These are phyloP conservation scores for Motacilla alba DNA, from an alignment of 2,113 vertebrate species.

Conservation along the genomic window DNA sequence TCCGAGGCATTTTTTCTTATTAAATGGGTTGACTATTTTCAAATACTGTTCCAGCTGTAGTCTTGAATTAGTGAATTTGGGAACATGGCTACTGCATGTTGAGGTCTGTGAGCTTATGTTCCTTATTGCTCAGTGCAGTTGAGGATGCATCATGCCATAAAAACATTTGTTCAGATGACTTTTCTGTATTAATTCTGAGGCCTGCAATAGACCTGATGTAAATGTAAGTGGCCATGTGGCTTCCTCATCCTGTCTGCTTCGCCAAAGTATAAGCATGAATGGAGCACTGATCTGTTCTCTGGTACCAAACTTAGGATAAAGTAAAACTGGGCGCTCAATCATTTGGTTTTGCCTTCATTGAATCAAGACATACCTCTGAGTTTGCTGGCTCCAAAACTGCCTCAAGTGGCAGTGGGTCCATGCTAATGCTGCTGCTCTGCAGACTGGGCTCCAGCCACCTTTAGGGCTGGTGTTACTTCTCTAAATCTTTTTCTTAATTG, in stretches of 20 bases:
- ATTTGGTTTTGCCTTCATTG: not conserved
- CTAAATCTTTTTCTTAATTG: not conserved
- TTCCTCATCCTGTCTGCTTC: not conserved
- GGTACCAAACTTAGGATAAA: not conserved
- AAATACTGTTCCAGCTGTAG: not conserved
- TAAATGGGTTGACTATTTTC: constrained; percentile 16
- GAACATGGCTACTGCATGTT: not conserved
- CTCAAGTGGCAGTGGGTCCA: not conserved
- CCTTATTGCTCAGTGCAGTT: not conserved
- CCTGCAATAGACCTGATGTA: not conserved
- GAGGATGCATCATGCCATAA: not conserved
- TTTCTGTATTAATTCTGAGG: not conserved
- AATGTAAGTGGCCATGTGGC: not conserved
- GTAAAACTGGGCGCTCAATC: not conserved
- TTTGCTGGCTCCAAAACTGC: not conserved
- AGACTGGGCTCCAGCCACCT: not conserved
- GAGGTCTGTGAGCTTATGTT: not conserved
- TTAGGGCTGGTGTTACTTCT: not conserved
- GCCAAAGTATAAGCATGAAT: not conserved
- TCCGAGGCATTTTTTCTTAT: not conserved
- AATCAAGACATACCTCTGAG: not conserved
- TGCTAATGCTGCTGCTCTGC: not conserved
- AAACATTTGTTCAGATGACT: not conserved
- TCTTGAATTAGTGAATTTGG: constrained; percentile 30
- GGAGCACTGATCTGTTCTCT: not conserved